phyloP scores from a whole-genome alignment of 2,888 invertebrate species.

The Ormyrus labotus region DNA sequence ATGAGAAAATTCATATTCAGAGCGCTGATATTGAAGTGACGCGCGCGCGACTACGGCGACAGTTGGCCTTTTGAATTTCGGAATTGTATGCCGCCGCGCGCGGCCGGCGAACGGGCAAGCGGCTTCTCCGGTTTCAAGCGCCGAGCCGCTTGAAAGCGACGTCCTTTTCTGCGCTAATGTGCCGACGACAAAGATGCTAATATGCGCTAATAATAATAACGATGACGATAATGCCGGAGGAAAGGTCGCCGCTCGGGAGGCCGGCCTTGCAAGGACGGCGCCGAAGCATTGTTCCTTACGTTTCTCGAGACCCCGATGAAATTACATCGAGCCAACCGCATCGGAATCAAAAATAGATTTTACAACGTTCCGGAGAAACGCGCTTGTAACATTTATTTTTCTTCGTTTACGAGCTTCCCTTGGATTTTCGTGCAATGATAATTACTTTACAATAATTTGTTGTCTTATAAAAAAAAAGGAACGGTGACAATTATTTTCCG shows the following conservation, averaged over 20 bases:
- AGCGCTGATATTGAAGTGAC: conserved; percentile 57
- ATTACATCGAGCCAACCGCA: too few relatives aligned
- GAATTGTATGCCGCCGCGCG: conserved; percentile 64
- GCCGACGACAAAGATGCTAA: neutral
- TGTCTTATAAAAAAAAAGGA: too few relatives aligned
- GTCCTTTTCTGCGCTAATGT: neutral
- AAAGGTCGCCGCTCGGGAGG: too few relatives aligned
- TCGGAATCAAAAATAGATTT: too few relatives aligned
- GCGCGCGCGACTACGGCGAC: conserved; percentile 49
- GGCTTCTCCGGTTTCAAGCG: conserved; percentile 75
- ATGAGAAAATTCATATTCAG: conserved; percentile 45
- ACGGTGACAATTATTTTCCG: too few relatives aligned
- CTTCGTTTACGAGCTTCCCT: too few relatives aligned
- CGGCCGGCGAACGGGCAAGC: conserved; percentile 70
- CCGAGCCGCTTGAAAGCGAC: conserved; percentile 57
- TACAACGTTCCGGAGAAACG: too few relatives aligned
- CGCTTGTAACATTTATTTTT: too few relatives aligned
- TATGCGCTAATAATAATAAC: neutral
- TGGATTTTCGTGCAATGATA: too few relatives aligned
- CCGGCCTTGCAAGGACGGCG: neutral
- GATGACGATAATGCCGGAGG: neutral
- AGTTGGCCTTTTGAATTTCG: conserved; percentile 69
- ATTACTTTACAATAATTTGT: too few relatives aligned
- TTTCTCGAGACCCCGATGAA: too few relatives aligned
- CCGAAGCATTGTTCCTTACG: too few relatives aligned